Conservation (phyloP, 2,797 vertebrate species). For the Peromyscus melanophrys region DNA sequence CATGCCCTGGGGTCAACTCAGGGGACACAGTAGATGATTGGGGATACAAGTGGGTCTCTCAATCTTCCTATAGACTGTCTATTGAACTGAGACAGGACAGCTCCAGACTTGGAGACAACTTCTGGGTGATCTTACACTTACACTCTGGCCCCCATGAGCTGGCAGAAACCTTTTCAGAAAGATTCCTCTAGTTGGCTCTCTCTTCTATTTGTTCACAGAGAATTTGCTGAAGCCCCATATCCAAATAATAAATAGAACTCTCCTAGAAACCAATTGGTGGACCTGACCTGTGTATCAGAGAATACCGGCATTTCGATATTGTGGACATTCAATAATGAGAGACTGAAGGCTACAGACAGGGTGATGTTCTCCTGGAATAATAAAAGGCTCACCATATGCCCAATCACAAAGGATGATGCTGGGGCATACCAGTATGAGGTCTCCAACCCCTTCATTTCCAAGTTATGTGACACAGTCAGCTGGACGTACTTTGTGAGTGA, state of each 20-base stretch:
- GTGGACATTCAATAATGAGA: background rate
- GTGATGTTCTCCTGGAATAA: background rate
- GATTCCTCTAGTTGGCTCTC: background rate
- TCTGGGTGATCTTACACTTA: background rate
- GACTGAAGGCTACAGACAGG: background rate
- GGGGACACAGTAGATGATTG: no score
- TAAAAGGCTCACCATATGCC: slow-evolving; percentile 51
- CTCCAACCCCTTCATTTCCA: background rate
- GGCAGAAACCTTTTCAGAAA: background rate
- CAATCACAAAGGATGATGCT: background rate
- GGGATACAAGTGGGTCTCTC: background rate
- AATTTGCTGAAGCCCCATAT: background rate
- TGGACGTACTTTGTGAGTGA: slow-evolving; percentile 32
- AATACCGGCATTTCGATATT: background rate
- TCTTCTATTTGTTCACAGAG: background rate
- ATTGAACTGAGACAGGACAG: background rate
- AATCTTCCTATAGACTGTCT: background rate
- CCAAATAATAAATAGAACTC: background rate
- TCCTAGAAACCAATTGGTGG: background rate
- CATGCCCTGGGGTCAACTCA: no score
- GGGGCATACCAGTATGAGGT: slow-evolving; percentile 57
- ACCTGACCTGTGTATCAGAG: background rate
- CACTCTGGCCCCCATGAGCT: background rate
- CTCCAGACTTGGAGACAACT: background rate
- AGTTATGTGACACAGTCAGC: fast-evolving